Base-by-base conservation (phyloP, 2,113 vertebrate genomes). In the Pionites leucogaster region DNA sequence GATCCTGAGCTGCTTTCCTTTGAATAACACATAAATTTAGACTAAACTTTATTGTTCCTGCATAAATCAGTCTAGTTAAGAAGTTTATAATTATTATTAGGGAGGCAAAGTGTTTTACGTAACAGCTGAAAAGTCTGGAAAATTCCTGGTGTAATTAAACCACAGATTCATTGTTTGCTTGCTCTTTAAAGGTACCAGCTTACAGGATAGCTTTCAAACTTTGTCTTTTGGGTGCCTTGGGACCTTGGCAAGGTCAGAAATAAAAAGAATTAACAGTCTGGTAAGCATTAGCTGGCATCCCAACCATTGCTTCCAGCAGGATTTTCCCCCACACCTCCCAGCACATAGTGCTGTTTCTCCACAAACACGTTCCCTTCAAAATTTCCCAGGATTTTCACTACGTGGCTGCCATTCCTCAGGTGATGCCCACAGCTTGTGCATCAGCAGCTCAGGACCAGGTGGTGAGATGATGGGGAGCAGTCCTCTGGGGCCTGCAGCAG, bases 71-170 rank as follows among this genome's bases (percentile, higher is more conserved):
- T 46, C 96, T 82, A 86, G 92, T 95, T 98, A 97, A 97, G 96
- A 96, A 96, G 83, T 97, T 97, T 96, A 81, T 95, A 97, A 97
- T 97, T 96, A 94, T 97, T 97, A 96, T 96, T 39, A 83, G 71
- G 68, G 65, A 82, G 81, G 77, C 89, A 95, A 97, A 97, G 96
- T 94, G 10, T 89, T 93, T 96, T 94, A 83, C 69, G 46, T 95
- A 95, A 79, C 17, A 93, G 60, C 77, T 94, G 88, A 85, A 90
- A 93, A 89, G 77, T 81, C 80, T 95, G 96, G 96, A 91, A 94
- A 95, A 97, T 95, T 95, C 83, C 85, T 59, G 69, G n/a, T 46
- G 77, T 97, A 97, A 96, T 92, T 95, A 93, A 85, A 91, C 86
- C 53, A 67, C 3, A 10, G 29, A 68, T 83, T 88, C 93, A 84